Evolutionary conservation across 2,113 vertebrate species (phyloP).

Genomic region (Polypterus bichir): DNA sequence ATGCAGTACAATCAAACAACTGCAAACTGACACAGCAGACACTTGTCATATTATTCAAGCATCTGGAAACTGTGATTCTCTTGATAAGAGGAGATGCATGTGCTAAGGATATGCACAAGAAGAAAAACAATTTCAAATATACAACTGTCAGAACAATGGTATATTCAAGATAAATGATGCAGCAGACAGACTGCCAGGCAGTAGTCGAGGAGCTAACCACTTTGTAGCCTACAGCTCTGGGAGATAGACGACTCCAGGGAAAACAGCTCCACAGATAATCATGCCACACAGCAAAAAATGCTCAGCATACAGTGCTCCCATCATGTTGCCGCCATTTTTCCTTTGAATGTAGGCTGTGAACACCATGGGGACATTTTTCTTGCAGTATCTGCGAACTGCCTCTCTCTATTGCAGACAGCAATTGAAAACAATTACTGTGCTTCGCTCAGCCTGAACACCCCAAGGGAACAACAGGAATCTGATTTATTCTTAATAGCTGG

Average conservation of each 20-base stretch:
- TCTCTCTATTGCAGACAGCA: slow-evolving; percentile 1
- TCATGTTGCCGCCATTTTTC: neutral
- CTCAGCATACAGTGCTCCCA: neutral
- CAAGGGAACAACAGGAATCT: slow-evolving; percentile 13
- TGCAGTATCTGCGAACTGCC: slow-evolving; percentile 9
- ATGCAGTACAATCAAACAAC: too few species aligned
- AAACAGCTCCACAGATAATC: slow-evolving; percentile 3
- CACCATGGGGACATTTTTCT: slow-evolving; percentile 7
- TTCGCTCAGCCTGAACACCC: slow-evolving; percentile 6
- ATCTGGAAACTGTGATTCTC: too few species aligned
- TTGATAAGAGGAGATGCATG: too few species aligned
- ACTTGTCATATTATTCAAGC: too few species aligned
- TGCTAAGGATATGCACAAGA: too few species aligned
- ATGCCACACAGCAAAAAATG: slow-evolving; percentile 3
- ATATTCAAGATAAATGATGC: too few species aligned
- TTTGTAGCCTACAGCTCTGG: neutral
- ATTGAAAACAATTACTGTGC: slow-evolving; percentile 15
- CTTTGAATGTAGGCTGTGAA: neutral
- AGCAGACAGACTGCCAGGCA: neutral
- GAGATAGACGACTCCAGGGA: slow-evolving; percentile 1
- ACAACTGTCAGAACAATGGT: too few species aligned
- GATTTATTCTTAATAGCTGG: slow-evolving; percentile 17
- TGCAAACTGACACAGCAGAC: too few species aligned
- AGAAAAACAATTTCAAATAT: too few species aligned
- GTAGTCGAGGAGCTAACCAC: neutral